Conservation (phyloP, 2,113 vertebrate genomes). For the Hemibagrus wyckioides region DNA sequence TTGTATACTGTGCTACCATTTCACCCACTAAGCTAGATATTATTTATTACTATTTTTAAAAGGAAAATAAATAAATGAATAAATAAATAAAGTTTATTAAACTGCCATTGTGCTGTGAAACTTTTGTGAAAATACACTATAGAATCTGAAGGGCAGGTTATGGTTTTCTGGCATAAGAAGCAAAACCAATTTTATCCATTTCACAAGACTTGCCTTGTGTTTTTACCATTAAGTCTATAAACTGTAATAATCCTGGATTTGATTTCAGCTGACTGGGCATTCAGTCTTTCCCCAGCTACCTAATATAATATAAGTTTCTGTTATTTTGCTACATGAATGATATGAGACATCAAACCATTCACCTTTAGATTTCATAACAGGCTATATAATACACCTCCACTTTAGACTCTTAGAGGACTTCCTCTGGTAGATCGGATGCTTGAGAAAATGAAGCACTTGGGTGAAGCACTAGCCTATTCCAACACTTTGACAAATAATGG, state of each 20-base stretch:
- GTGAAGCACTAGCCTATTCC: background rate
- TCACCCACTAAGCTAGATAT: background rate
- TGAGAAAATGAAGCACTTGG: background rate
- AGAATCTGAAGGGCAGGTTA: background rate
- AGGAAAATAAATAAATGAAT: too few relatives aligned
- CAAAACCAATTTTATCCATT: background rate
- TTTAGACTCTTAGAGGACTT: background rate
- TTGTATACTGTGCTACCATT: background rate
- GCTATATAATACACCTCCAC: background rate
- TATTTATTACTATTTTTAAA: conserved; percentile 32
- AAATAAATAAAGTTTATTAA: conserved; percentile 18
- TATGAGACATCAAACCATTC: background rate
- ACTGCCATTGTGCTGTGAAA: background rate
- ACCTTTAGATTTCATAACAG: background rate
- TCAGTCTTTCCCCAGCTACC: background rate
- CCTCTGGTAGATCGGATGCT: background rate
- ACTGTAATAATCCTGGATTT: background rate
- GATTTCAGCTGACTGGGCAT: background rate
- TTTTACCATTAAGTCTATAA: background rate
- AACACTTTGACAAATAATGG: background rate
- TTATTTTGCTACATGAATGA: background rate
- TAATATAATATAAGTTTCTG: background rate
- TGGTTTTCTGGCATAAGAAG: background rate
- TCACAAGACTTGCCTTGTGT: background rate
- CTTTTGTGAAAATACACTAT: too few relatives aligned